Evolutionary conservation across 64 coral and sea anemone species (phyloP).

Genomic region (Pocillopora damicornis): DNA sequence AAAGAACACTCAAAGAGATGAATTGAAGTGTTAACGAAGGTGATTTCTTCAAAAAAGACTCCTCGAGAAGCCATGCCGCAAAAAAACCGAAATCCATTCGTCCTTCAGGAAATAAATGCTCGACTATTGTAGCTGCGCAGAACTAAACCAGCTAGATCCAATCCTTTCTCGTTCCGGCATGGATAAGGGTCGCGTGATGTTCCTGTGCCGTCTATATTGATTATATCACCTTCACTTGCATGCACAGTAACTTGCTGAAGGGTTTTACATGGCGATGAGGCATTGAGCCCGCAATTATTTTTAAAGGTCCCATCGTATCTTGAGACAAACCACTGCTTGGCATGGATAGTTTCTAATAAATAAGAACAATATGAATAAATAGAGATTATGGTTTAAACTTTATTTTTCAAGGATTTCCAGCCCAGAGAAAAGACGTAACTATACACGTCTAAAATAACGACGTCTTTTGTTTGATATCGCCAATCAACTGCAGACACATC

Average conservation of each 20-base stretch:
- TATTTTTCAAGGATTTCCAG: too few species aligned
- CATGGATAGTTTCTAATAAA: background rate
- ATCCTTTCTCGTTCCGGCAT: background rate
- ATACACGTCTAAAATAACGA: too few species aligned
- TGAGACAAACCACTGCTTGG: slow-evolving; percentile 17
- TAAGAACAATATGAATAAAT: slow-evolving; percentile 1
- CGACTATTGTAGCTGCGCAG: background rate
- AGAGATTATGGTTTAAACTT: too few species aligned
- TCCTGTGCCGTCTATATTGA: slow-evolving; percentile 33
- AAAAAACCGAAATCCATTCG: background rate
- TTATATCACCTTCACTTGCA: background rate
- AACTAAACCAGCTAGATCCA: background rate
- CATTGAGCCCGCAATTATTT: background rate
- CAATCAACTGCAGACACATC: too few species aligned
- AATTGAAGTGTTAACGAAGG: slow-evolving; percentile 19
- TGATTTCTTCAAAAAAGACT: slow-evolving; percentile 19
- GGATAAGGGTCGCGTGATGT: slow-evolving; percentile 42
- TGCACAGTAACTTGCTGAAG: background rate
- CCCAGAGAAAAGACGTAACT: too few species aligned
- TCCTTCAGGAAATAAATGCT: slow-evolving; percentile 1
- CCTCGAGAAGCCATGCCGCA: background rate
- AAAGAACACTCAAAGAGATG: slow-evolving; percentile 22
- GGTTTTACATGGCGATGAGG: slow-evolving; percentile 12
- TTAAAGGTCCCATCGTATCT: background rate
- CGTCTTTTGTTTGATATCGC: too few species aligned